Evolutionary conservation across 2,888 invertebrate genomes (phyloP), one percentile per base, ranked within the genome.

Genomic region (Spilarctia lutea): DNA sequence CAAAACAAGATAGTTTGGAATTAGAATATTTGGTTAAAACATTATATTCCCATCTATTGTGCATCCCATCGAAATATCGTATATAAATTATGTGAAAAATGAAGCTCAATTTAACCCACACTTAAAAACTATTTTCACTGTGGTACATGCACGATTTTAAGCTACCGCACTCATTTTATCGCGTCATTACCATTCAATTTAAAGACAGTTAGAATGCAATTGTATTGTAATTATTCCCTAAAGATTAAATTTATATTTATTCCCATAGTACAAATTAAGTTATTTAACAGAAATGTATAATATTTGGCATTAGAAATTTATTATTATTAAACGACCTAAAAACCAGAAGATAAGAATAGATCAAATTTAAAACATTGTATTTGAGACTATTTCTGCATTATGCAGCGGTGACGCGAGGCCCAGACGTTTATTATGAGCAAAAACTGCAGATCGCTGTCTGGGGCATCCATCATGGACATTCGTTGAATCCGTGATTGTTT

Each of bases 321-420:
- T 16, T 16, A 45, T 8, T 68, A 45, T 45, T 11, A 68, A 30
- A n/a, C 8, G n/a, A 20, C 18, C 30, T 27, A 18, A 30, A 68
- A 33, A 27, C 24, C 30, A 2, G 33, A 74, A 70, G 65, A 71
- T 30, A 30, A 52, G 24, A 75, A 72, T 24, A 70, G 69, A 60
- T 78, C 63, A 80, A 78, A 81, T 78, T 80, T 75, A 75, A 79
- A 82, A 79, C 71, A 75, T 68, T 45, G 60, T 72, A 75, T 75
- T 76, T 69, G 24, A 79, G 75, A 79, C 68, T 77, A 60, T 79
- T 83, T 75, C 63, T 90, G 89, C 88, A 92, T 92, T 90, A 92
- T 92, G 90, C 91, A 90, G 89, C 87, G 79, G 80, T 90, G 91
- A 91, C 90, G 89, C 86, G 87, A 84, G 86, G 82, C 85, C 83